These are phyloP conservation scores for Umimayanthus chanpuru DNA, from an alignment of 92 coral and sea anemone genomes.

Conservation along the genomic window DNA sequence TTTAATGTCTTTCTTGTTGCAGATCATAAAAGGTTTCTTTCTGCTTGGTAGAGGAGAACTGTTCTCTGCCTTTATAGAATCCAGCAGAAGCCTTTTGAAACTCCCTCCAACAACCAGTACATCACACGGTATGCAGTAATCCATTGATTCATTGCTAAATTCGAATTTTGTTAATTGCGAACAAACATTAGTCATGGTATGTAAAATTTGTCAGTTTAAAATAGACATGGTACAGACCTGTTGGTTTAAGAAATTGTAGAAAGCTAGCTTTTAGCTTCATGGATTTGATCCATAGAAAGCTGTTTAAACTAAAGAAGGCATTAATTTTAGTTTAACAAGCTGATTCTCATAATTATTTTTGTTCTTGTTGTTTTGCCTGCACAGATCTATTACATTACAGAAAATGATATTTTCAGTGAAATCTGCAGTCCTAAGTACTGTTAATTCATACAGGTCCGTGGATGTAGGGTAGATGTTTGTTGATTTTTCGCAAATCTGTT, in stretches of 20 bases:
- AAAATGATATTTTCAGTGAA: background rate
- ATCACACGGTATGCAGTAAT: constrained; percentile 75
- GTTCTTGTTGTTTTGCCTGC: background rate
- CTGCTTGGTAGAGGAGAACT: constrained; percentile 95
- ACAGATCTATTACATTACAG: background rate
- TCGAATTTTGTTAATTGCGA: background rate
- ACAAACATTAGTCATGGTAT: too few relatives aligned
- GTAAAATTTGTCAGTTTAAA: background rate
- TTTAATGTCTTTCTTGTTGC: background rate
- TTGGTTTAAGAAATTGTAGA: background rate
- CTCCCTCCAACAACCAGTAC: constrained; percentile 89
- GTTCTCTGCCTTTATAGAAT: constrained; percentile 88
- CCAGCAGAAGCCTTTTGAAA: constrained; percentile 79
- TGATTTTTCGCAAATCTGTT: background rate
- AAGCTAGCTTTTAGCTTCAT: background rate
- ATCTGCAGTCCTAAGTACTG: background rate
- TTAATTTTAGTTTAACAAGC: background rate
- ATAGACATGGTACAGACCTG: background rate
- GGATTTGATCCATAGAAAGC: background rate
- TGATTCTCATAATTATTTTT: background rate
- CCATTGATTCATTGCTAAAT: background rate
- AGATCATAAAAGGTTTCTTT: constrained; percentile 93
- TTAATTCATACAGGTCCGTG: too few relatives aligned
- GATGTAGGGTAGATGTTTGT: background rate
- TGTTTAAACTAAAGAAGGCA: too few relatives aligned